Conservation (phyloP, 2,888 invertebrate species). For the Ceriagrion tenellum region DNA sequence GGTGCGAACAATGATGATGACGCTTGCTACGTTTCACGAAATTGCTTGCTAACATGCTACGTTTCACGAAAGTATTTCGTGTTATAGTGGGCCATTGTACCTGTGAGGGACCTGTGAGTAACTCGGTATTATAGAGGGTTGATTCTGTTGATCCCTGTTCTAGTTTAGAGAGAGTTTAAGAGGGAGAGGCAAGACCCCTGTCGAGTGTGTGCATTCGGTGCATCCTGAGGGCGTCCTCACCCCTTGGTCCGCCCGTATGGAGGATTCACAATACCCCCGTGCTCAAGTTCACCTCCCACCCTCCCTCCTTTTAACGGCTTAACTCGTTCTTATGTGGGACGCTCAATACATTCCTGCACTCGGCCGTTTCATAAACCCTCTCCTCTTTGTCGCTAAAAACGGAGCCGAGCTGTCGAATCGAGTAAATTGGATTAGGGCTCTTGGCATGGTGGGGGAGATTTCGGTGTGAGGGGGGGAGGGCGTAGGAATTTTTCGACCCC, state of each 20-base stretch:
- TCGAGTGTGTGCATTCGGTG: not conserved
- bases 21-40: too few species aligned
- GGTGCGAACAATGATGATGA: too few species aligned
- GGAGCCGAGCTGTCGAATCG: conserved; percentile 28
- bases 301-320: not conserved
- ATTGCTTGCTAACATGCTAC: too few species aligned
- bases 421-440: conserved; percentile 19
- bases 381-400: not conserved
- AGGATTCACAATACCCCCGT: not conserved
- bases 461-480: too few species aligned
- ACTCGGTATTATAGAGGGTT: too few species aligned
- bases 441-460: not conserved
- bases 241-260: not conserved
- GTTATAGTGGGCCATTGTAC: too few species aligned
- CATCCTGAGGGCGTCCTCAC: not conserved
- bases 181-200: not conserved
- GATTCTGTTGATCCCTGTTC: too few species aligned
- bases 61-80: too few species aligned
- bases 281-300: not conserved
- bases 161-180: not conserved
- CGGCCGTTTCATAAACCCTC: conserved; percentile 26
- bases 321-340: conserved; percentile 35
- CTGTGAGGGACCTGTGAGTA: too few species aligned
- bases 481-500: not conserved
- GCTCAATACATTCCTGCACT: conserved; percentile 30